A percentile compares a stretch with the other conserved stretches of the same genome.
These are phyloP conservation scores for Sceloporus undulatus DNA, from an alignment of 2,113 vertebrate genomes.

Conservation along the genomic window DNA sequence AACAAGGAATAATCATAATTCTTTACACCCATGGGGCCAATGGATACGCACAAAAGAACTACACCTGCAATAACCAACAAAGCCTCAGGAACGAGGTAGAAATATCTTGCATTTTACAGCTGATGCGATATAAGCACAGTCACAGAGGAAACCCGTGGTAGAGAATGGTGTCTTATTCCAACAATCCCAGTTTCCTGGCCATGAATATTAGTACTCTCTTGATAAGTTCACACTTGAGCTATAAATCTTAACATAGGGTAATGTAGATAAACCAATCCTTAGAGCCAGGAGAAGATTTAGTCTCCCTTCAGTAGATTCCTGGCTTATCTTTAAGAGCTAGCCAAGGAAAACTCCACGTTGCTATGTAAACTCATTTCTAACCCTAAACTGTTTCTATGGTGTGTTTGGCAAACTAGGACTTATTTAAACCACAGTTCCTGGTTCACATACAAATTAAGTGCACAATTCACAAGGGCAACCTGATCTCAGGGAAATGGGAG, in stretches of 20 bases:
- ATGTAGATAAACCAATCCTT: neutral
- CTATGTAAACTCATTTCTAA: neutral
- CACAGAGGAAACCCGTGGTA: neutral
- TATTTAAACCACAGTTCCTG: neutral
- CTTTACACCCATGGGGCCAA: neutral
- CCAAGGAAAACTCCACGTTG: neutral
- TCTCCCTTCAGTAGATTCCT: neutral
- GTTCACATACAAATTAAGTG: neutral
- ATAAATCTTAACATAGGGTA: neutral
- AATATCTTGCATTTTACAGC: neutral
- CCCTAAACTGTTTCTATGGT: neutral
- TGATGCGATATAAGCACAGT: neutral
- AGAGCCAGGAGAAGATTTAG: neutral
- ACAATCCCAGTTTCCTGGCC: neutral
- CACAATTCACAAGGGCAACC: no score
- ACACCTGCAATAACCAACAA: neutral
- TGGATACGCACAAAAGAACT: neutral
- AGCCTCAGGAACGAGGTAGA: neutral
- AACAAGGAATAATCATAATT: slow-evolving; percentile 6
- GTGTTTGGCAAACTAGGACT: neutral
- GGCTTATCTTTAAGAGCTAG: neutral
- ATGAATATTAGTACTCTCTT: neutral
- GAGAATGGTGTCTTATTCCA: neutral
- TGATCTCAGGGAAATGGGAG: neutral
- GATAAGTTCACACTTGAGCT: neutral